Percentiles rank a stretch among this genome's conserved stretches.
These are phyloP conservation scores for Coregonus suidteri DNA, from an alignment of 2,797 vertebrate species.

Conservation along the genomic window DNA sequence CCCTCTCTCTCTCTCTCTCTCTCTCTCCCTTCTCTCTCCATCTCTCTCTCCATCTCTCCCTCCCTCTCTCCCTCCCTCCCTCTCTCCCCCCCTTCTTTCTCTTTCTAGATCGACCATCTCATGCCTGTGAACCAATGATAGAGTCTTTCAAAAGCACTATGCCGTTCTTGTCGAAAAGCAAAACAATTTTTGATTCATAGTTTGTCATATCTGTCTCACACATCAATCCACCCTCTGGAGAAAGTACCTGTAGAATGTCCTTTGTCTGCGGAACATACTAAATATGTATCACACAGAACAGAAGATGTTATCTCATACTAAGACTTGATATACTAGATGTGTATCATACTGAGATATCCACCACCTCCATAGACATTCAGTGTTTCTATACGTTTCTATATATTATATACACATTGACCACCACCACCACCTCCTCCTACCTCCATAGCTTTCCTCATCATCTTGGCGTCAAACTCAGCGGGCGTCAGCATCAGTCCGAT, in stretches of 20 bases:
- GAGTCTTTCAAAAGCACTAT: too few species aligned
- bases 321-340: not conserved
- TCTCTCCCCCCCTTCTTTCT: too few species aligned
- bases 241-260: not conserved
- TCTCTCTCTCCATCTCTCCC: too few species aligned
- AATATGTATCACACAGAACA: not conserved
- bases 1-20: not conserved
- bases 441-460: slow-evolving; percentile 96
- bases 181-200: not conserved
- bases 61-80: too few species aligned
- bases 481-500: slow-evolving; percentile 92
- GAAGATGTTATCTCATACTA: not conserved
- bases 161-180: too few species aligned
- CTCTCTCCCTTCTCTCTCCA: too few species aligned
- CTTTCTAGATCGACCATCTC: too few species aligned
- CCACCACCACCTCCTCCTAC: slow-evolving; percentile 59
- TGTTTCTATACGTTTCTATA: too few species aligned
- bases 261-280: not conserved
- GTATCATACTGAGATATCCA: too few species aligned
- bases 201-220: not conserved
- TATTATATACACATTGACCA: too few species aligned
- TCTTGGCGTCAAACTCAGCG: slow-evolving; percentile 93
- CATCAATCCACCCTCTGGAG: not conserved
- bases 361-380: too few species aligned
- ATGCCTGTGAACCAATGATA: too few species aligned